Evolutionary conservation across 2,113 vertebrate genomes (phyloP).

Genomic region (Poeciliopsis retropinna): DNA sequence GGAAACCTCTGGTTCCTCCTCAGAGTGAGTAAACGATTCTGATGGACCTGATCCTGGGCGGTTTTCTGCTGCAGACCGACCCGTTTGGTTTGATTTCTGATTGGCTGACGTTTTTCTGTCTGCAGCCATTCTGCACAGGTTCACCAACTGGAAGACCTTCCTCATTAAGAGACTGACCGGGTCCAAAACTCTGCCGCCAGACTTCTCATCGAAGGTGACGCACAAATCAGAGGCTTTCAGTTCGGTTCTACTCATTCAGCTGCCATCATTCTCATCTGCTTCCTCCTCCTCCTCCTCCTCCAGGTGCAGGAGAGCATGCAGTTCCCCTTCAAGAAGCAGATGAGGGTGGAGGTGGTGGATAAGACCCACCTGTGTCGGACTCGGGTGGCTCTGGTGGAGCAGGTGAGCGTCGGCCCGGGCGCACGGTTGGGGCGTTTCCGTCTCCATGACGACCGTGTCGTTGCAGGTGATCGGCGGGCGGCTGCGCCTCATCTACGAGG

Average conservation of each 20-base stretch:
- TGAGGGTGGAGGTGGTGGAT: constrained; percentile 96
- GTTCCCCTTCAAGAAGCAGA: constrained; percentile 92
- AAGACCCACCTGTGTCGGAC: constrained; percentile 94
- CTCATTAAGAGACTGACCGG: constrained; percentile 95
- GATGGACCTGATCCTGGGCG: neutral
- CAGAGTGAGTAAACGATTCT: constrained; percentile 64
- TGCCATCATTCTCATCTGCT: too few relatives aligned
- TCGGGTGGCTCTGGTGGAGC: constrained; percentile 91
- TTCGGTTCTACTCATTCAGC: too few relatives aligned
- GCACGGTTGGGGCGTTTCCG: fast-evolving
- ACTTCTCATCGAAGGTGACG: constrained; percentile 92
- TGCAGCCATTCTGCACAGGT: constrained; percentile 91
- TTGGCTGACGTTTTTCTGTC: neutral
- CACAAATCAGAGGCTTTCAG: too few relatives aligned
- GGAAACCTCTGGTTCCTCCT: constrained; percentile 91
- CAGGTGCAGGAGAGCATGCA: constrained; percentile 93
- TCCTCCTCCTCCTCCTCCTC: neutral
- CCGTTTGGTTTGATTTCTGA: neutral
- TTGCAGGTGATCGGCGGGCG: constrained; percentile 87
- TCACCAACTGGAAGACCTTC: constrained; percentile 97
- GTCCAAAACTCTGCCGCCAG: constrained; percentile 94
- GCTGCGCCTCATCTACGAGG: constrained; percentile 91
- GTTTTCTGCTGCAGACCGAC: neutral
- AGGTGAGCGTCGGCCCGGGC: constrained; percentile 43
- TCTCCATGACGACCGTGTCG: neutral